phyloP scores from a whole-genome alignment of 2,113 vertebrate species.

The Oncorhynchus keta region DNA sequence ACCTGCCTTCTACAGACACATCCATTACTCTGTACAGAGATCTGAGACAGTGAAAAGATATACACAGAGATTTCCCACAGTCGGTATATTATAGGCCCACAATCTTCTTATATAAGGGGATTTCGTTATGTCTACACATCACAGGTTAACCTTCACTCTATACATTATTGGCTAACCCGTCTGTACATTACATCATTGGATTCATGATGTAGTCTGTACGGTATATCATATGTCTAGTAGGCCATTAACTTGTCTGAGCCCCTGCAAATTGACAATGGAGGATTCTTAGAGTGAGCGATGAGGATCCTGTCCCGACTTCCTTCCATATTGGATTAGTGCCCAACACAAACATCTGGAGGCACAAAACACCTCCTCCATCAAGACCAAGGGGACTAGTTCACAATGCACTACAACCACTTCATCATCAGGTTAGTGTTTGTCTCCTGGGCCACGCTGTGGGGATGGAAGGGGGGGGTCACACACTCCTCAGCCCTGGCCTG shows the following conservation, averaged over 20 bases:
- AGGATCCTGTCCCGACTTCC: neutral
- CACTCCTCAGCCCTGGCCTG: too few species aligned
- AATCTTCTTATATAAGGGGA: neutral
- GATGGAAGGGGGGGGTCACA: neutral
- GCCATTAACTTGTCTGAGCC: neutral
- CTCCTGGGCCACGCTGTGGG: too few species aligned
- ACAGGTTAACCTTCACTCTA: neutral
- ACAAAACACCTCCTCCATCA: too few species aligned
- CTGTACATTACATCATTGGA: neutral
- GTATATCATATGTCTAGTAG: neutral
- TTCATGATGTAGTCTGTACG: neutral
- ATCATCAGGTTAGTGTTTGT: too few species aligned
- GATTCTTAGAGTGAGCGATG: neutral
- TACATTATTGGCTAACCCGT: neutral
- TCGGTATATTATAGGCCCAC: neutral
- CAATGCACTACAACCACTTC: too few species aligned
- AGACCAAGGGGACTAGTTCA: too few species aligned
- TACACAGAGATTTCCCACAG: neutral
- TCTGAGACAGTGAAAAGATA: neutral
- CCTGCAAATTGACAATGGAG: neutral
- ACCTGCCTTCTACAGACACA: neutral
- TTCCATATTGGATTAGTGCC: neutral
- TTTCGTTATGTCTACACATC: neutral
- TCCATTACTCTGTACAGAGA: neutral
- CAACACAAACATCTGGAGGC: neutral